Percentiles rank a stretch among this genome's conserved stretches.
Evolutionary conservation across 2,797 vertebrate genomes (phyloP).

Genomic region (Macropus fuliginosus): DNA sequence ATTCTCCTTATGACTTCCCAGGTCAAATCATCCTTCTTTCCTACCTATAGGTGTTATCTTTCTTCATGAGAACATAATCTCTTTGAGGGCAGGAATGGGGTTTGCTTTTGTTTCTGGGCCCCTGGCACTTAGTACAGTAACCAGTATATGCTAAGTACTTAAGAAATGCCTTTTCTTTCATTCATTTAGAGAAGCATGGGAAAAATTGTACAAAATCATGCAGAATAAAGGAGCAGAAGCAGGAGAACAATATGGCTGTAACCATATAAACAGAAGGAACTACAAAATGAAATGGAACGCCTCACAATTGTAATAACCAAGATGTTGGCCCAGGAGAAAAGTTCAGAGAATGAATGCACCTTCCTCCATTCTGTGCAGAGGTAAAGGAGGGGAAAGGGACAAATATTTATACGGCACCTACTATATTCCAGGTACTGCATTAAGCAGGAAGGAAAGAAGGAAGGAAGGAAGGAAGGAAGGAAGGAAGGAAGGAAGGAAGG

Average conservation of each 20-base stretch:
- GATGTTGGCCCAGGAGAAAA: neutral
- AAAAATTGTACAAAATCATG: neutral
- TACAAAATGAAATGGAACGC: neutral
- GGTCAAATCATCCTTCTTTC: neutral
- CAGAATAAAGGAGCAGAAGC: too few species aligned
- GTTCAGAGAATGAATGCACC: neutral
- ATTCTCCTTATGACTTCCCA: neutral
- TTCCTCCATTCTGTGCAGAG: neutral
- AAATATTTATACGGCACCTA: neutral
- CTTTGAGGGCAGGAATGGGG: neutral
- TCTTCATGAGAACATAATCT: neutral
- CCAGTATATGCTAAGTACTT: neutral
- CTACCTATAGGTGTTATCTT: neutral
- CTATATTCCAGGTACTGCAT: accelerated
- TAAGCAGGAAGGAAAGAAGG: too few species aligned
- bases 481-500: neutral
- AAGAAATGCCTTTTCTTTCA: neutral
- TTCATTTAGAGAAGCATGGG: neutral
- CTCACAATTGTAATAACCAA: too few species aligned
- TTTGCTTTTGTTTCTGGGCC: neutral
- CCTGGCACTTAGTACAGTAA: neutral
- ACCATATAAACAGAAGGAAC: neutral
- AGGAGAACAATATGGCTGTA: neutral
- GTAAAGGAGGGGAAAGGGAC: too few species aligned
- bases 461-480: neutral